phyloP scores from a whole-genome alignment of 2,888 invertebrate genomes.

The Scotopteryx bipunctaria region DNA sequence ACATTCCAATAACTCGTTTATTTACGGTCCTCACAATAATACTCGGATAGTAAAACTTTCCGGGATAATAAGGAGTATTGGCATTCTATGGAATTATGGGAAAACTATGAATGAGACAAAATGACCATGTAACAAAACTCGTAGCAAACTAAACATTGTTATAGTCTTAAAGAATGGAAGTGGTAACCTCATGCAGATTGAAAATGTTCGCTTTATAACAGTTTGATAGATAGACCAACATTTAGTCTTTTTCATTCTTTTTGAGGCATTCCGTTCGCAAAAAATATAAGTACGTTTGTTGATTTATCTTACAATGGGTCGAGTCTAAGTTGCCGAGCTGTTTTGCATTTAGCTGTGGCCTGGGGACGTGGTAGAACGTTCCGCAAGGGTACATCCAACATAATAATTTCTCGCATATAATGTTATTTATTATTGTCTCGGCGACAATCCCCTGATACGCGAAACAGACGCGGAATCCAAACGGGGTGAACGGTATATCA shows the following conservation, averaged over 20 bases:
- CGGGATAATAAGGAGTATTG: neutral
- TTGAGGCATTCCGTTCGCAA: too few relatives aligned
- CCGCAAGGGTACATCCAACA: conserved; percentile 55
- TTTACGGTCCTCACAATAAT: neutral
- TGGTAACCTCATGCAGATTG: too few relatives aligned
- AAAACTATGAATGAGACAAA: too few relatives aligned
- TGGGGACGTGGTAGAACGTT: conserved; percentile 25
- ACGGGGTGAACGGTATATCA: conserved; percentile 38
- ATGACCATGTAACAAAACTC: too few relatives aligned
- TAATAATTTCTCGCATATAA: conserved; percentile 60
- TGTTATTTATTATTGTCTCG: conserved; percentile 65
- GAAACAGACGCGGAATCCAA: conserved; percentile 49
- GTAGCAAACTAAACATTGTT: too few relatives aligned
- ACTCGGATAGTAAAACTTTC: neutral
- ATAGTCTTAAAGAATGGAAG: too few relatives aligned
- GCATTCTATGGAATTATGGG: too few relatives aligned
- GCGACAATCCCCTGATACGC: conserved; percentile 58
- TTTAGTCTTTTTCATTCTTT: too few relatives aligned
- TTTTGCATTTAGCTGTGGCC: conserved; percentile 2
- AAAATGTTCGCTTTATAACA: too few relatives aligned
- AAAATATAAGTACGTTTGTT: neutral
- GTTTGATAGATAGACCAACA: too few relatives aligned
- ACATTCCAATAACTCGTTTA: neutral
- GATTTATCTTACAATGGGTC: neutral
- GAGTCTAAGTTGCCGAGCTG: neutral